phyloP scores from a whole-genome alignment of 1,140 invertebrate species.

The Littorina saxatilis region DNA sequence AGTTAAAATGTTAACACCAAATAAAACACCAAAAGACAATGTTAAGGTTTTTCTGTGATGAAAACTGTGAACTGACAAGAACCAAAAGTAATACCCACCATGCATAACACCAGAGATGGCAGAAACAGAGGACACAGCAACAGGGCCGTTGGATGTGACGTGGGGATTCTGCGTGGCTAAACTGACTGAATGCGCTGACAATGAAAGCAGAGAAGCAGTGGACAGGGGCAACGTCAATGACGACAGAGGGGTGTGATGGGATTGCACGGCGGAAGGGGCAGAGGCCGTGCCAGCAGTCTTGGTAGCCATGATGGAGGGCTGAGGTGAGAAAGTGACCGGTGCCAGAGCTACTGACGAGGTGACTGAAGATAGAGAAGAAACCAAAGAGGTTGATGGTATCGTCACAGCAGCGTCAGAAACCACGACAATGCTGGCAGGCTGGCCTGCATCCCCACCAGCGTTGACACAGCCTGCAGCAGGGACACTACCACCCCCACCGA shows the following conservation, averaged over 20 bases:
- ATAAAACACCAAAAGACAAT: no score
- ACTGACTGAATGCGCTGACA: not conserved
- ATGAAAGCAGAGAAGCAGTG: not conserved
- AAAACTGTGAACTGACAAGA: not conserved
- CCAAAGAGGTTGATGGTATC: constrained; percentile 20
- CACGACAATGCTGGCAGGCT: not conserved
- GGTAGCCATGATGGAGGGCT: constrained; percentile 41
- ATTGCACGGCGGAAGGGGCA: constrained; percentile 31
- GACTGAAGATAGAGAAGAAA: constrained; percentile 35
- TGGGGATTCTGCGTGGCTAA: not conserved
- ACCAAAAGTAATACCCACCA: not conserved
- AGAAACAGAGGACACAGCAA: constrained; percentile 46
- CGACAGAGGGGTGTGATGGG: constrained; percentile 32
- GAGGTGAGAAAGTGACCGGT: constrained; percentile 30
- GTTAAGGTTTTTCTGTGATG: not conserved
- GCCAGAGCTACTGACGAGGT: constrained; percentile 28
- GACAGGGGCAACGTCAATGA: constrained; percentile 10
- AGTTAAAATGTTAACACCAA: not conserved
- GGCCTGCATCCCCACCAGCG: constrained; percentile 11
- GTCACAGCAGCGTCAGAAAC: constrained; percentile 23
- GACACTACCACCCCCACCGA: not conserved
- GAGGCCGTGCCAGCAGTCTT: constrained; percentile 14
- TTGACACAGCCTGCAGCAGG: constrained; percentile 8
- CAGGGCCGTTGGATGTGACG: constrained; percentile 56
- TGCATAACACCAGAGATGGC: not conserved